phyloP scores from a whole-genome alignment of 1,140 invertebrate genomes.

The Trachymyrmex cornetzi region DNA sequence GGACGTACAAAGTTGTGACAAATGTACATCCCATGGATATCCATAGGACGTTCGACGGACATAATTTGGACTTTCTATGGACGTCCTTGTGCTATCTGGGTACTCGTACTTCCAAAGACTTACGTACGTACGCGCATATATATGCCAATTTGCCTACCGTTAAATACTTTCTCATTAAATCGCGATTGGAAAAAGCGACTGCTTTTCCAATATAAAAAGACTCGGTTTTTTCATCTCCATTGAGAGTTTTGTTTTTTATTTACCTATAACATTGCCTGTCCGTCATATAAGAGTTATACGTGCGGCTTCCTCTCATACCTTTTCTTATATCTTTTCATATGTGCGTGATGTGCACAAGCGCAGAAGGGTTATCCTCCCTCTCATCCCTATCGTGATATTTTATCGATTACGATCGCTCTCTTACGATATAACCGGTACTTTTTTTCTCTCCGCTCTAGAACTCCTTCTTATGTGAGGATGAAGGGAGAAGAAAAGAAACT shows the following conservation, averaged over 20 bases:
- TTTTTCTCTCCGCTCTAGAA: constrained; percentile 21
- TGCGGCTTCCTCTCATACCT: neutral
- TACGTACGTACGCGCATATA: neutral
- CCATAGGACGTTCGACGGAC: too few relatives aligned
- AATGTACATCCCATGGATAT: too few relatives aligned
- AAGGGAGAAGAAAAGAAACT: neutral
- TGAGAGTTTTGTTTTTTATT: constrained; percentile 14
- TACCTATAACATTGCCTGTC: neutral
- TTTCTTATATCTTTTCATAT: neutral
- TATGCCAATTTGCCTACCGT: neutral
- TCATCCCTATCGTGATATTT: constrained; percentile 66
- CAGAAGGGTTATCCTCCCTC: constrained; percentile 5
- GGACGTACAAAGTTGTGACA: too few relatives aligned
- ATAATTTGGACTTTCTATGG: too few relatives aligned
- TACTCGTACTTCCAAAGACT: constrained; percentile 6
- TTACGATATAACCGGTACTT: constrained; percentile 28
- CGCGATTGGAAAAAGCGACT: neutral
- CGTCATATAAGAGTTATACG: constrained; percentile 33
- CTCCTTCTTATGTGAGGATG: neutral
- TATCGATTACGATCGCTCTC: constrained; percentile 54
- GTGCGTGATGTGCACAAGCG: constrained; percentile 23
- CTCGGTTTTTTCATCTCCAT: neutral
- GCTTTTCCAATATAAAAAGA: constrained; percentile 12
- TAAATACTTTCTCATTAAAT: constrained; percentile 8
- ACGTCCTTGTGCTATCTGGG: too few relatives aligned